Conservation (phyloP, 2,797 vertebrate genomes). For the Gobionotothen gibberifrons region DNA sequence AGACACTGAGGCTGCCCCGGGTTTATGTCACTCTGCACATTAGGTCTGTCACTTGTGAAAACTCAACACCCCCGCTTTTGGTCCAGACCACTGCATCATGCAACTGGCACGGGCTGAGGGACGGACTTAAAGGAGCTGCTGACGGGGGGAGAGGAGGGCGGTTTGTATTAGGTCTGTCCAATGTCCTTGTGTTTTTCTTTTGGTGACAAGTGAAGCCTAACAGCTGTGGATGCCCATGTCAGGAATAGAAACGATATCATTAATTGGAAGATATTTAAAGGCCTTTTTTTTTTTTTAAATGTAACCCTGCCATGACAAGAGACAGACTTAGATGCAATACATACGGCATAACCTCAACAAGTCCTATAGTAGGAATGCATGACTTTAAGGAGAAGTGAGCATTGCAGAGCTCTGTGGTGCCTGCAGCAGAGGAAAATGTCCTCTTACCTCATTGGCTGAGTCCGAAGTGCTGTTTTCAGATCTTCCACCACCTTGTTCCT, state of each 20-base stretch:
- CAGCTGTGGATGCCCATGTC: constrained; percentile 44
- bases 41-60: constrained; percentile 51
- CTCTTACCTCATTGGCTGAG: constrained; percentile 96
- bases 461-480: constrained; percentile 96
- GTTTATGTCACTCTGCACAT: constrained; percentile 62
- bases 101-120: constrained; percentile 50
- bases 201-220: constrained; percentile 52
- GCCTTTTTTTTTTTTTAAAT: background rate
- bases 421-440: constrained; percentile 10
- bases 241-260: constrained; percentile 31
- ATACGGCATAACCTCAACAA: constrained; percentile 15
- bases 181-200: constrained; percentile 51
- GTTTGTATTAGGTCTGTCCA: constrained; percentile 33
- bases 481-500: constrained; percentile 98
- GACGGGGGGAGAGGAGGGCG: constrained; percentile 30
- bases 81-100: constrained; percentile 55
- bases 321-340: constrained; percentile 14
- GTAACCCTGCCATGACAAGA: constrained; percentile 22
- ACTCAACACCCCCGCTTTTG: constrained; percentile 42
- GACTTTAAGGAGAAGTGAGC: background rate
- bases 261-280: constrained; percentile 31
- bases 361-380: constrained; percentile 12
- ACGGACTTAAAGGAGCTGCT: constrained; percentile 49
- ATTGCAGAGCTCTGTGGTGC: background rate
- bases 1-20: constrained; percentile 49